Percentiles rank a stretch among this genome's conserved stretches.
Evolutionary conservation across 1,140 invertebrate species (phyloP).

Genomic region (Lordiphosa stackelbergi): DNA sequence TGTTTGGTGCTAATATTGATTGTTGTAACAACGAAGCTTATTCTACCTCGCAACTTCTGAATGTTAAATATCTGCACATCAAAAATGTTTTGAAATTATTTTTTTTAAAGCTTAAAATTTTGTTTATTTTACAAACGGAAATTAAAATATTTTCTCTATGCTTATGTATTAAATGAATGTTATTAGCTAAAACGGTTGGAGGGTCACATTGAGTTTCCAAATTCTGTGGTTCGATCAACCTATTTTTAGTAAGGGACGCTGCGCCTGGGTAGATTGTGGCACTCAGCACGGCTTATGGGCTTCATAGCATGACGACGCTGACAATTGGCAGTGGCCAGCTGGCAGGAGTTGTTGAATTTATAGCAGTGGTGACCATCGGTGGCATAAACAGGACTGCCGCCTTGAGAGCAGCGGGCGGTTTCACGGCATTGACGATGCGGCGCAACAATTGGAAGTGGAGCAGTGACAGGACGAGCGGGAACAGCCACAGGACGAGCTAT

Average conservation of each 20-base stretch:
- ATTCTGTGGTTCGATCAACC: neutral
- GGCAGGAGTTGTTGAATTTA: constrained; percentile 1
- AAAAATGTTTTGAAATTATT: too few relatives aligned
- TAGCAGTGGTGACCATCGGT: constrained; percentile 1
- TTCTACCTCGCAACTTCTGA: too few relatives aligned
- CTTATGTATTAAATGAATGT: too few relatives aligned
- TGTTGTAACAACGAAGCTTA: too few relatives aligned
- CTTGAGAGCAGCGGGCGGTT: neutral
- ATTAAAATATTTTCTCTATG: too few relatives aligned
- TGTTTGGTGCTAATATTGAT: too few relatives aligned
- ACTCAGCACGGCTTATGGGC: neutral
- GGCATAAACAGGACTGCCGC: neutral
- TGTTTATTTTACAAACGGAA: too few relatives aligned
- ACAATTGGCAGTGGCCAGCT: constrained; percentile 4
- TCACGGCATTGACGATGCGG: constrained; percentile 5
- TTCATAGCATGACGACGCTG: constrained; percentile 2
- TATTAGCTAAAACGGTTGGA: neutral
- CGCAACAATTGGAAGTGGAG: neutral
- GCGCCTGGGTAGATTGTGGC: neutral
- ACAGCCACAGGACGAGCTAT: neutral
- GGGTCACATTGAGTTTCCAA: neutral
- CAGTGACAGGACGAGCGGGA: neutral
- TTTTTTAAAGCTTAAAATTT: too few relatives aligned
- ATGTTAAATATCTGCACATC: too few relatives aligned
- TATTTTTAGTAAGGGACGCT: neutral